Evolutionary conservation across 2,113 vertebrate species (phyloP).

Genomic region (Brienomyrus longianalis): DNA sequence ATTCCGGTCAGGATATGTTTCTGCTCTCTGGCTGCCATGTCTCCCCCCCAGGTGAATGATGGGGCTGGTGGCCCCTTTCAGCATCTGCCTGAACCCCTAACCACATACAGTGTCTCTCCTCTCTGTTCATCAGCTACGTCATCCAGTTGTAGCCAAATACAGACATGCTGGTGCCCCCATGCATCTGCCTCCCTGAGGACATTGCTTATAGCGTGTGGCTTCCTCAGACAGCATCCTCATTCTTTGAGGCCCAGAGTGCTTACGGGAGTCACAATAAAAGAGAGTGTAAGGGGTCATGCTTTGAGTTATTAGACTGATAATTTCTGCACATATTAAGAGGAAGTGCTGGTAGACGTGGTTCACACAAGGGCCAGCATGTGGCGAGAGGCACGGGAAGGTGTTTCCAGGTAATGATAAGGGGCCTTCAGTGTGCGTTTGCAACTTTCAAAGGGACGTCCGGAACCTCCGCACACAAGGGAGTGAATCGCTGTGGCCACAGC

Average conservation of each 20-base stretch:
- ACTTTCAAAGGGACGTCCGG: constrained; percentile 29
- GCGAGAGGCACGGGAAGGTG: background rate
- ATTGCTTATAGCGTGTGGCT: background rate
- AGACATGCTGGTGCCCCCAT: background rate
- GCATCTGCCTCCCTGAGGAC: background rate
- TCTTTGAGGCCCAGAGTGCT: background rate
- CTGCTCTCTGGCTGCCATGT: background rate
- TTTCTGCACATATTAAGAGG: constrained; percentile 17
- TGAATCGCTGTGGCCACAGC: constrained; percentile 34
- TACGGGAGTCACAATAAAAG: background rate
- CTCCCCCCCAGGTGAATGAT: background rate
- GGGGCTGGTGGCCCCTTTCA: background rate
- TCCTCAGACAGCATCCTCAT: constrained; percentile 11
- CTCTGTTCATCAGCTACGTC: background rate
- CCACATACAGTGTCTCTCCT: background rate
- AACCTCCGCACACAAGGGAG: constrained; percentile 24
- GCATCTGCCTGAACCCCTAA: background rate
- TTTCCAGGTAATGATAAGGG: background rate
- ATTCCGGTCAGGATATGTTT: background rate
- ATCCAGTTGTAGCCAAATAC: background rate
- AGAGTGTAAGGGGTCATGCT: background rate
- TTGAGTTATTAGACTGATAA: constrained; percentile 17
- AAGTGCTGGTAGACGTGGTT: background rate
- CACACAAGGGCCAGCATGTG: background rate
- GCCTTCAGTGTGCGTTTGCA: constrained; percentile 10